Evolutionary conservation across 2,113 vertebrate genomes (phyloP), one percentile per base, ranked within the genome.

Genomic region (Gymnarchus niloticus): DNA sequence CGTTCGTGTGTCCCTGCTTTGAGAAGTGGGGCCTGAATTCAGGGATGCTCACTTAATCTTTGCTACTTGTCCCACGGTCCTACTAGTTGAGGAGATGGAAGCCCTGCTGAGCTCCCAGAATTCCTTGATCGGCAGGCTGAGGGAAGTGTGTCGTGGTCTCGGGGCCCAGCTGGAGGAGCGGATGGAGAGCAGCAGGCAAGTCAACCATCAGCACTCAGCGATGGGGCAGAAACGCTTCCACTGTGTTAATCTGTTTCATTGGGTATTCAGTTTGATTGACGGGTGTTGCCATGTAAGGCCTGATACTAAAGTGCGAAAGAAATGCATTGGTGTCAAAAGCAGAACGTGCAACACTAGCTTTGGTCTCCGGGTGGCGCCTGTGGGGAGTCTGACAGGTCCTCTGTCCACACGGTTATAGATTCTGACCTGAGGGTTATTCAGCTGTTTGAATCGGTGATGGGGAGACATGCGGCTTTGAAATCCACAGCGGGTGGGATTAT

Each of bases 101-200:
- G 92, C 81, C 33, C 91, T 98, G 88, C 91, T 98, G 92, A 94
- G 92, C 84, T 96, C 96, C 91, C 97, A 99, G 93, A 97, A 97
- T 89, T 90, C 92, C 86, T 93, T 98, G 86, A 94, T 98, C 90
- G 90, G 91, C 91, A 97, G 96, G 91, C 90, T 98, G 90, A 98
- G 95, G 90, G 95, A 97, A 82, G 96, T 97, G 88, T 97, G 95
- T 92, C 93, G 89, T 88, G 85, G 83, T 0, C 92, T 99, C 88
- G 95, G 92, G 88, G 91, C 90, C 78, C 95, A 94, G 87, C 90
- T 98, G 92, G 96, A 97, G 86, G 90, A 95, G 78, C 87, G 95
- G 65, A 94, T 93, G 33, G 94, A 94, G 89, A 96, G 94, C 86
- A 95, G 93, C 94, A 96, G 97, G 97, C 95, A 89, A 87, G 94